Conservation (phyloP, 2,113 vertebrate species). For the Capricornis sumatraensis region DNA sequence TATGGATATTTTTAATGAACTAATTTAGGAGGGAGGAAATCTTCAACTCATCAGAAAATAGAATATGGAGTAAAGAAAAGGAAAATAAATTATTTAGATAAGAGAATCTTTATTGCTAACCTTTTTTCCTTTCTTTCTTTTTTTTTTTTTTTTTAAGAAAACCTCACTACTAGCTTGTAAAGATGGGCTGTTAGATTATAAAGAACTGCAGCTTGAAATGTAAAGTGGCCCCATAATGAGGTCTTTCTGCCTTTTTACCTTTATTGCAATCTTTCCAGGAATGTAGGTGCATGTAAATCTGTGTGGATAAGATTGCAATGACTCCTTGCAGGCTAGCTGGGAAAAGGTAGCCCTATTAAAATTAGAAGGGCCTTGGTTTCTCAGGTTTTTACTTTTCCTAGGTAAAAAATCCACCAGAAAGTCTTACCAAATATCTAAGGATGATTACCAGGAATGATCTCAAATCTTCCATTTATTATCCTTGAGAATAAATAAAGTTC, state of each 20-base stretch:
- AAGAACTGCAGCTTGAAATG: slow-evolving; percentile 8
- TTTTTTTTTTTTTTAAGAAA: not conserved
- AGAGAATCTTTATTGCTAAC: not conserved
- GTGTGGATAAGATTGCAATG: not conserved
- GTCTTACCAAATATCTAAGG: not conserved
- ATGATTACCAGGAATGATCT: not conserved
- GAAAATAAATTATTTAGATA: not conserved
- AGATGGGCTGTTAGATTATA: not conserved
- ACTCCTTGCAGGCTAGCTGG: not conserved
- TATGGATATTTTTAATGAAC: not conserved
- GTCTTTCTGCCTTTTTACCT: not conserved
- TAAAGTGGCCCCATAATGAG: not conserved
- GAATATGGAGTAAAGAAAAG: not conserved
- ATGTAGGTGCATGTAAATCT: not conserved
- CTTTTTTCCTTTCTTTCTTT: not conserved
- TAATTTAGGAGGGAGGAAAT: not conserved
- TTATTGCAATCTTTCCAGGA: not conserved
- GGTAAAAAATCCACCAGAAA: not conserved
- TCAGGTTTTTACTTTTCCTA: not conserved
- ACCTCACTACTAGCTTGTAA: not conserved
- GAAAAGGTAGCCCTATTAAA: not conserved
- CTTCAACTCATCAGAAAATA: not conserved
- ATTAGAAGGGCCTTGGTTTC: not conserved
- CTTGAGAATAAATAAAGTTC: not conserved
- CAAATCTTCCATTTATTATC: not conserved